These are phyloP conservation scores for Solenopsis fugax DNA, from an alignment of 1,140 invertebrate genomes.

Conservation along the genomic window DNA sequence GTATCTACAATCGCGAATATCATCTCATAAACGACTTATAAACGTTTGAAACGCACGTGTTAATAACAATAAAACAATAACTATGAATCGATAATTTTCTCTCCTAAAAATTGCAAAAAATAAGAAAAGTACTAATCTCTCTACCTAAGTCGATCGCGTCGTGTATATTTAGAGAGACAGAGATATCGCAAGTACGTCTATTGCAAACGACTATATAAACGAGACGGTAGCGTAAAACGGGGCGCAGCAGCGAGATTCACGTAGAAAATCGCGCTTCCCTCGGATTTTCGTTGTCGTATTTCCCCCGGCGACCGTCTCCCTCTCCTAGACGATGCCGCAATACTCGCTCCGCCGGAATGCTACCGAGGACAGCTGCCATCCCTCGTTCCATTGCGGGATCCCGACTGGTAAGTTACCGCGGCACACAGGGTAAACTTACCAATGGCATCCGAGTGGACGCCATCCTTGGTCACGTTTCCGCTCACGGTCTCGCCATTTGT, in stretches of 20 bases:
- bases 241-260: slow-evolving; percentile 50
- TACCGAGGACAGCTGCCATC: slow-evolving; percentile 75
- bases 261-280: slow-evolving; percentile 72
- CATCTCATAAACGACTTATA: not conserved
- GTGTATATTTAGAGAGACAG: slow-evolving; percentile 6
- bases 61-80: not conserved
- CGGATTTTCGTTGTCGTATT: slow-evolving; percentile 73
- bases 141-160: not conserved
- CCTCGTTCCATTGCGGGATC: slow-evolving; percentile 71
- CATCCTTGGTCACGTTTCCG: slow-evolving; percentile 72
- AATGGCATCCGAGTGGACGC: slow-evolving; percentile 72
- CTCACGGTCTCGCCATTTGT: slow-evolving; percentile 82
- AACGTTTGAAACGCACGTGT: not conserved
- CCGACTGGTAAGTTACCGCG: slow-evolving; percentile 72
- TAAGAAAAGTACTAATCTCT: not conserved
- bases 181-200: not conserved
- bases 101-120: not conserved
- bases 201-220: slow-evolving; percentile 23
- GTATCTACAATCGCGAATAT: not conserved
- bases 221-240: slow-evolving; percentile 46
- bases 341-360: slow-evolving; percentile 56
- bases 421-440: slow-evolving; percentile 72
- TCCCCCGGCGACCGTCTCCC: slow-evolving; percentile 22
- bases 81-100: not conserved
- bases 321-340: slow-evolving; percentile 48